Evolutionary conservation across 1,140 invertebrate species (phyloP).

Genomic region (Mizuhopecten yessoensis): DNA sequence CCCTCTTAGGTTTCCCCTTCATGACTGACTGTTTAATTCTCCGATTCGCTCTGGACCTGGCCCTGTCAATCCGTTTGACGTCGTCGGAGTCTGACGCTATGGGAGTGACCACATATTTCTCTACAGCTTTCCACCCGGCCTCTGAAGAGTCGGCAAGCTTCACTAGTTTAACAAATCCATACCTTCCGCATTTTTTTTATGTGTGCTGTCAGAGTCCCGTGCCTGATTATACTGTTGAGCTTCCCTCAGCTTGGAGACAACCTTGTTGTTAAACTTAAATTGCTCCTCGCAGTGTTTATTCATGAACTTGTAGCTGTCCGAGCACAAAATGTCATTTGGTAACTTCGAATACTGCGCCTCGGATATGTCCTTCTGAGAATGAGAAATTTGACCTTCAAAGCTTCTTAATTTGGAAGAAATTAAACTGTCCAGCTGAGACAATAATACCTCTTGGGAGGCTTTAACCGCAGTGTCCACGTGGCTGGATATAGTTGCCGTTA

Average conservation of each 20-base stretch:
- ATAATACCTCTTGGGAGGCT: no score
- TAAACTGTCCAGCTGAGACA: no score
- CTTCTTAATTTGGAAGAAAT: no score
- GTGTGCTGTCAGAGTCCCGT: neutral
- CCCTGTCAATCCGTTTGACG: slow-evolving; percentile 46
- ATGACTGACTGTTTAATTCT: neutral
- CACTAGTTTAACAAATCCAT: slow-evolving; percentile 44
- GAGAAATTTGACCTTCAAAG: no score
- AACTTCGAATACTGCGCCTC: no score
- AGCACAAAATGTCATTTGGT: no score
- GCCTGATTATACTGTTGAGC: neutral
- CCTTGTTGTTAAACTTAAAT: neutral
- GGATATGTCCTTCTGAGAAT: no score
- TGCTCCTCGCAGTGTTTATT: no score
- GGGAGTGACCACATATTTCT: slow-evolving; percentile 44
- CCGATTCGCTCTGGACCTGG: slow-evolving; percentile 45
- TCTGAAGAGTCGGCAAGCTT: slow-evolving; percentile 50
- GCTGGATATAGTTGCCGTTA: no score
- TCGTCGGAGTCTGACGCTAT: slow-evolving; percentile 52
- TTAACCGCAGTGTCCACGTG: no score
- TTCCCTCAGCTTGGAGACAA: neutral
- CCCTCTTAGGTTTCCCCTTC: neutral
- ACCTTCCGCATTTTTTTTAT: slow-evolving; percentile 46
- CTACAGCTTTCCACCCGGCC: slow-evolving; percentile 43
- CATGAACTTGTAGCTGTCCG: no score